These are phyloP conservation scores for Agonum fuliginosum DNA, from an alignment of 2,888 invertebrate species.

Conservation along the genomic window DNA sequence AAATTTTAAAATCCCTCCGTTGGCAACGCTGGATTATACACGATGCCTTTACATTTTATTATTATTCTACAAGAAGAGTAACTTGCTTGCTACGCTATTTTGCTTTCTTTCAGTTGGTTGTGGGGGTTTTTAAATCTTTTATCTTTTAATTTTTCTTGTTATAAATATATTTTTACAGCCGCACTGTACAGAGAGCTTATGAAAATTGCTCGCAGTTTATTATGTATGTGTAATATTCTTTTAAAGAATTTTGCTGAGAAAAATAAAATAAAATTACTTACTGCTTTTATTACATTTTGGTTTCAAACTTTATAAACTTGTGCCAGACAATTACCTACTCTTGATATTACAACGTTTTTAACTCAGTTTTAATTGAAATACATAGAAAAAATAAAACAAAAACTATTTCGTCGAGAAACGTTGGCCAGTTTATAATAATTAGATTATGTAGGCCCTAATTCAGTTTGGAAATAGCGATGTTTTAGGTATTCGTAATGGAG, in stretches of 20 bases:
- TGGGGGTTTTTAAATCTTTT: slow-evolving; percentile 40
- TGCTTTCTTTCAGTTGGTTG: slow-evolving; percentile 28
- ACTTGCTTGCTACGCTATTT: slow-evolving; percentile 19
- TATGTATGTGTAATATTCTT: slow-evolving; percentile 15
- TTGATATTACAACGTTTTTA: no score
- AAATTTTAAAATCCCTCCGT: slow-evolving; percentile 40
- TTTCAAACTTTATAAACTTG: slow-evolving; percentile 15
- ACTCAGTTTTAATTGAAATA: no score
- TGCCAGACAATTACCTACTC: not conserved
- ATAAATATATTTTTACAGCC: slow-evolving; percentile 18
- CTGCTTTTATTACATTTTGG: slow-evolving; percentile 4
- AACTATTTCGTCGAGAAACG: no score
- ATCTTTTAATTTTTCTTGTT: slow-evolving; percentile 46
- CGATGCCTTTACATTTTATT: slow-evolving; percentile 44
- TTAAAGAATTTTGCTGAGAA: slow-evolving; percentile 2
- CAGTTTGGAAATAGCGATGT: no score
- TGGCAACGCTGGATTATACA: slow-evolving; percentile 31
- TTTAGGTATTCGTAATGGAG: no score
- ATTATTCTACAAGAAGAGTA: slow-evolving; percentile 40
- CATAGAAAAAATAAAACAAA: no score
- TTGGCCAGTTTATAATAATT: no score
- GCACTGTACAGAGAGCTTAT: slow-evolving; percentile 1
- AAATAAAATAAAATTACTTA: slow-evolving; percentile 4
- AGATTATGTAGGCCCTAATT: no score
- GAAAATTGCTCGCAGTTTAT: slow-evolving; percentile 38